phyloP scores from a whole-genome alignment of 2,888 invertebrate genomes.

The Perizoma flavofasciatum region DNA sequence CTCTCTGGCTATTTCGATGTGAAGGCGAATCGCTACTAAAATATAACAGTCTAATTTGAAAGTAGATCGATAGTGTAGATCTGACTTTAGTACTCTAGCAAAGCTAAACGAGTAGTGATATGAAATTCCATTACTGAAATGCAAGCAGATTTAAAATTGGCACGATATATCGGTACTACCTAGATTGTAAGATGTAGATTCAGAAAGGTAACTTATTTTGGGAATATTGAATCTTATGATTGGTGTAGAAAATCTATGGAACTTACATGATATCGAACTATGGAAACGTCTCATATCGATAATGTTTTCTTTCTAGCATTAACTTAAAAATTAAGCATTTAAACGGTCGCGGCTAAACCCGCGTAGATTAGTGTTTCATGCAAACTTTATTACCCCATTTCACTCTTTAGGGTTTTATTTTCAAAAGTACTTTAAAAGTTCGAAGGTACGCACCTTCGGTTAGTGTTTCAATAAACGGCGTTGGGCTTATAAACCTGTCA shows the following conservation, averaged over 20 bases:
- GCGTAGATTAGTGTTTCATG: too few relatives aligned
- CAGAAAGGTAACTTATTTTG: background rate
- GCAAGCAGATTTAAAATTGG: constrained; percentile 34
- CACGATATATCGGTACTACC: constrained; percentile 14
- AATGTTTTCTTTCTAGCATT: too few relatives aligned
- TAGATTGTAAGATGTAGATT: constrained; percentile 1
- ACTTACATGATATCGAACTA: background rate
- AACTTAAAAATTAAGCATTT: too few relatives aligned
- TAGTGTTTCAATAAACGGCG: too few relatives aligned
- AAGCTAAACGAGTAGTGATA: constrained; percentile 27
- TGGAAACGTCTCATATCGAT: too few relatives aligned
- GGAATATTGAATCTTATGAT: constrained; percentile 9
- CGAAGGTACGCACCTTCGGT: too few relatives aligned
- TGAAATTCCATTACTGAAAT: constrained; percentile 37
- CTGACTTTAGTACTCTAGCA: constrained; percentile 12
- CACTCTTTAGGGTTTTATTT: too few relatives aligned
- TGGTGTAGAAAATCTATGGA: constrained; percentile 5
- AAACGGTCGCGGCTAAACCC: too few relatives aligned
- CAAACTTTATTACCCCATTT: too few relatives aligned
- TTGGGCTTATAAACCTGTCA: too few relatives aligned
- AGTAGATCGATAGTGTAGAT: constrained; percentile 14
- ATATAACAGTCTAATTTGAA: constrained; percentile 10
- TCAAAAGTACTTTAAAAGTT: too few relatives aligned
- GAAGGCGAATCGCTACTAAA: constrained; percentile 1
- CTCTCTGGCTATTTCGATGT: background rate